Conservation (phyloP, 2,888 invertebrate species). For the Pristionchus entomophagus region DNA sequence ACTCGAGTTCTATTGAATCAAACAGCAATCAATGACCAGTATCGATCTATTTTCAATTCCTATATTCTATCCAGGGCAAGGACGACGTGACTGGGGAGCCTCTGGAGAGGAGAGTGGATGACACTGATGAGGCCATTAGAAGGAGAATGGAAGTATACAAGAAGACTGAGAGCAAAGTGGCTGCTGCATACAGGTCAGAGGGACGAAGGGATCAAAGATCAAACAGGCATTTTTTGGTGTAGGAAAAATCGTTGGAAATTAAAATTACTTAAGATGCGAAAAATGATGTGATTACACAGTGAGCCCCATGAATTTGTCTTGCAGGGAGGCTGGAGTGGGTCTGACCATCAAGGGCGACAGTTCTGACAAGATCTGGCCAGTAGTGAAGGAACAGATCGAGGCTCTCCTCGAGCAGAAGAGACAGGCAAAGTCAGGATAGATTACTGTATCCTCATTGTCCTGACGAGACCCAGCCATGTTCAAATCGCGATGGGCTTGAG, state of each 20-base stretch:
- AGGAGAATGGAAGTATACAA: slow-evolving; percentile 47
- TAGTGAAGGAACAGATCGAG: slow-evolving; percentile 44
- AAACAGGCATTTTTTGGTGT: background rate
- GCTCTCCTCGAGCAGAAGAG: slow-evolving; percentile 35
- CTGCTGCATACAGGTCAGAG: slow-evolving; percentile 44
- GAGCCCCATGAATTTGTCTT: background rate
- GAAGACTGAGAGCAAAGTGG: slow-evolving; percentile 49
- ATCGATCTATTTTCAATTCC: too few species aligned
- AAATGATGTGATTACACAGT: background rate
- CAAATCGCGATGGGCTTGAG: background rate
- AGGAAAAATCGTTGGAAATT: background rate
- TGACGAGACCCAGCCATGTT: background rate
- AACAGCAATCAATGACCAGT: background rate
- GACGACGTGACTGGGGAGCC: slow-evolving; percentile 48
- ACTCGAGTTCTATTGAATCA: too few species aligned
- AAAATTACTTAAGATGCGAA: too few species aligned
- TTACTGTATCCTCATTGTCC: background rate
- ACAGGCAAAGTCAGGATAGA: slow-evolving; percentile 25
- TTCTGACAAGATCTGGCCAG: slow-evolving; percentile 49
- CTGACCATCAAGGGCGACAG: slow-evolving; percentile 49
- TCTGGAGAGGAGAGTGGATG: slow-evolving; percentile 46
- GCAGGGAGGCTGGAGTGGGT: slow-evolving; percentile 34
- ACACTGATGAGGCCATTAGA: slow-evolving; percentile 48
- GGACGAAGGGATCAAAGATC: background rate
- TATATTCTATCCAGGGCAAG: slow-evolving; percentile 44